Evolutionary conservation across 2,113 vertebrate species (phyloP).

Genomic region (Pomatorhinus ruficollis): DNA sequence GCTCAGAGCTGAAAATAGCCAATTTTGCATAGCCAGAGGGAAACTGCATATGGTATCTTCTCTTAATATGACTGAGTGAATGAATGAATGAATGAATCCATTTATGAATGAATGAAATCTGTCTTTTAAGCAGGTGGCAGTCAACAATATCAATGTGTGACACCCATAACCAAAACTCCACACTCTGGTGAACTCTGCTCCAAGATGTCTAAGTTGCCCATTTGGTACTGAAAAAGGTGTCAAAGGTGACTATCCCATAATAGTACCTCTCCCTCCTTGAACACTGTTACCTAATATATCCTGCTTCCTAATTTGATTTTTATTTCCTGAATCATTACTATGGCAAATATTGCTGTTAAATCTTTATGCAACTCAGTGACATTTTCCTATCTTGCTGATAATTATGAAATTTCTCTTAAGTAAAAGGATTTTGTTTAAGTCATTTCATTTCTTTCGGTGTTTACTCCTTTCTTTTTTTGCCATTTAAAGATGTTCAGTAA

Average conservation of each 20-base stretch:
- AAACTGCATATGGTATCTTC: not conserved
- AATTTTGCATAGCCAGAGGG: not conserved
- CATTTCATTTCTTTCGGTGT: constrained; percentile 10
- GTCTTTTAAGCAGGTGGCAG: not conserved
- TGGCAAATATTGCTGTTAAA: not conserved
- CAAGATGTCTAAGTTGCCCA: not conserved
- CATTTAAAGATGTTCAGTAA: constrained; percentile 35
- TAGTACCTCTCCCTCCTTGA: not conserved
- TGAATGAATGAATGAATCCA: not conserved
- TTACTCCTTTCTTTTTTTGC: constrained; percentile 7
- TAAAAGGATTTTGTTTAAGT: not conserved
- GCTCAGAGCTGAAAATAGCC: not conserved
- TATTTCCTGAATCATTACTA: not conserved
- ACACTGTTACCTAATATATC: not conserved
- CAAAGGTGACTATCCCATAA: not conserved
- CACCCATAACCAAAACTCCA: not conserved
- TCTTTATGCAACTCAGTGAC: not conserved
- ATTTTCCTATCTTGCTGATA: not conserved
- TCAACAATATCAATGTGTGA: not conserved
- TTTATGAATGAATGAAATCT: not conserved
- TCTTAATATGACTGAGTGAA: not conserved
- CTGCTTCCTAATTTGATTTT: not conserved
- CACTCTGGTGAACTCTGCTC: not conserved
- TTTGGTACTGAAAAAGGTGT: not conserved
- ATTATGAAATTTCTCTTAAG: not conserved